Conservation (phyloP, 2,797 vertebrate species). For the Epinephelus coioides region DNA sequence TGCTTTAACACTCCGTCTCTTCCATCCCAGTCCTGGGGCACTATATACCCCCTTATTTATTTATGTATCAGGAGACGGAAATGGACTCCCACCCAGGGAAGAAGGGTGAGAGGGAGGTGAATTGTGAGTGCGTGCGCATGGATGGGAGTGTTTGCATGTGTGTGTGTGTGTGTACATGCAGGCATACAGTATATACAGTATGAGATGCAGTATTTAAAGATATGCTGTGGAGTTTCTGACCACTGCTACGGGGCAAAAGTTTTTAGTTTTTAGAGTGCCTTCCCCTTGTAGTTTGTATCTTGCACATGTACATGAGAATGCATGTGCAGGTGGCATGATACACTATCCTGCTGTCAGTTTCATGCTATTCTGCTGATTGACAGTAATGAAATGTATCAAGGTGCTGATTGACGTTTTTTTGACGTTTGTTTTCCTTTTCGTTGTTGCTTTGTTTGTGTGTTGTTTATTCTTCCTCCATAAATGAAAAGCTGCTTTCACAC, state of each 20-base stretch:
- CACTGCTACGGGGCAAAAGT: neutral
- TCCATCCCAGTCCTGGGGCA: conserved; percentile 78
- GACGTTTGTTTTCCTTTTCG: too few relatives aligned
- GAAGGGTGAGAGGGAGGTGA: conserved; percentile 80
- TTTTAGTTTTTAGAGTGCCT: neutral
- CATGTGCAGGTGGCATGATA: neutral
- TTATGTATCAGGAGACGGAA: conserved; percentile 85
- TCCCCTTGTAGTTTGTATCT: neutral
- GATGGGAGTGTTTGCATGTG: conserved; percentile 12
- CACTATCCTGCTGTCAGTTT: neutral
- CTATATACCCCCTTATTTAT: conserved; percentile 82
- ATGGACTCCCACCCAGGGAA: conserved; percentile 81
- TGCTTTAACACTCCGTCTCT: conserved; percentile 66
- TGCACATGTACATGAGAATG: neutral
- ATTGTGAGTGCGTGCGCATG: conserved; percentile 56
- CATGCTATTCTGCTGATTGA: neutral
- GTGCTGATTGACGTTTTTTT: neutral
- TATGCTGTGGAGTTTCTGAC: neutral
- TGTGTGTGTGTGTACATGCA: neutral
- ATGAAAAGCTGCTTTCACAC: too few relatives aligned
- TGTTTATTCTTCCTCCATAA: too few relatives aligned
- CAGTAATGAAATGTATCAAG: neutral
- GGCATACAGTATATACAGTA: conserved; percentile 21
- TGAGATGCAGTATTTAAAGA: conserved; percentile 14
- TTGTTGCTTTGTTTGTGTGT: too few relatives aligned